Evolutionary conservation across 2,797 vertebrate species (phyloP), one percentile per base, ranked within the genome.

Genomic region (Picus viridis): DNA sequence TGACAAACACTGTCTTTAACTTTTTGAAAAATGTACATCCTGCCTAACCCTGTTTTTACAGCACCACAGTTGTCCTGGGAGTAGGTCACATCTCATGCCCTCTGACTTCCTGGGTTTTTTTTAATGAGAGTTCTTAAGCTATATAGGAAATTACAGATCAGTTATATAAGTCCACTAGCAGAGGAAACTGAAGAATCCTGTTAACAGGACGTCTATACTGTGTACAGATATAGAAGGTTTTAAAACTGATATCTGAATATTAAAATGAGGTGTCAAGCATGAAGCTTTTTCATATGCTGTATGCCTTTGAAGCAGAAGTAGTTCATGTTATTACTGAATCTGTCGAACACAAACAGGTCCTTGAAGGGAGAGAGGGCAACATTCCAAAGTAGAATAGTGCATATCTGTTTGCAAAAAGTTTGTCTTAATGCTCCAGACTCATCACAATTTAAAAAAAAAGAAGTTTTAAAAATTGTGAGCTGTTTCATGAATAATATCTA

Each of bases 1-100:
- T 94, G 90, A 95, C 96, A 93, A 96, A 97, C 97, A 96, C 97
- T 95, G 95, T 97, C 97, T 95, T 98, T 94, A 96, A 95, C 96
- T 97, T 97, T 97, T 92, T 94, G 94, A 96, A 90, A 95, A 94
- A 80, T 94, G 56, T 95, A 94, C 96, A 93, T 95, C 94, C 94
- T 96, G 95, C 97, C 96, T 96, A 89, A 91, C 92, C 93, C 94
- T 93, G 95, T 97, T 96, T 97, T 94, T 90, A 90, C 95, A 97
- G 96, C 90, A 86, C 94, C 91, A 93, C 93, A 63, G 92, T 95
- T 97, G 94, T 97, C 96, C 95, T 88, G 94, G 95, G 95, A 93
- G 90, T 88, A 74, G 92, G 94, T 89, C 75, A 90, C 83, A 78
- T 96, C 94, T 94, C 88, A 76, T 34, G 95, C 91, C 92, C 53